Base-by-base conservation (phyloP, 2,888 invertebrate species). In the Oscheius sp. region DNA sequence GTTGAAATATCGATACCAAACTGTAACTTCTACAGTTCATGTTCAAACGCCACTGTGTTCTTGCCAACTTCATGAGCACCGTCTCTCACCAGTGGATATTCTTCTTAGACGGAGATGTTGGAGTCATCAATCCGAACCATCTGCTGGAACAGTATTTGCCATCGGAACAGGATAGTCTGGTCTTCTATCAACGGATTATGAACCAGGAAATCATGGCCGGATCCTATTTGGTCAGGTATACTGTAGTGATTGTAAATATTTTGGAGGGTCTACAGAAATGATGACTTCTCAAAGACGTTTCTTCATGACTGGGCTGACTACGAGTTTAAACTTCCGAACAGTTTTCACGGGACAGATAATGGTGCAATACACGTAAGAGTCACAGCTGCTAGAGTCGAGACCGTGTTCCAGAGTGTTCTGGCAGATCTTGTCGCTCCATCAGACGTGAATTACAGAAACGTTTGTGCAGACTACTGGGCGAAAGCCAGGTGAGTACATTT, bases 141-240 rank as follows among this genome's bases (percentile, higher is more conserved):
- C 60, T 83, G 13, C 63, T 87, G 21, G 85, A 87, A 74, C 72
- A 79, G 35, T 88, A 70, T 70, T 77, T 78, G 11, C 47, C 48
- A 5, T 53, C 62, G n/a, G 10, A 32, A n/a, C 13, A 32, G 2
- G 42, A 78, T 48, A 9, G 42, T 11, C n/a, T 75, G 32, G 76
- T 80, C 35, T 86, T 88, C 79, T 88, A 87, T 68, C 80, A 86
- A 37, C 79, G 88, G 4, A 82, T 87, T 42, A 86, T 85, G 81
- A 86, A 87, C 70, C 83, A 83, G 7, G 88, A 88, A 74, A 77
- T 88, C 58, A 87, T 87, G 85, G 87, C 88, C 0, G 88, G 88
- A 11, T 78, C 79, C 2, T 84, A 84, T 70, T 71, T 84, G n/a
- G 73, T 80, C 29, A 76, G 73, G 78, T 78, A 21, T 21, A 21